Conservation (phyloP, 2,888 invertebrate species). For the Drosophila mulleri region DNA sequence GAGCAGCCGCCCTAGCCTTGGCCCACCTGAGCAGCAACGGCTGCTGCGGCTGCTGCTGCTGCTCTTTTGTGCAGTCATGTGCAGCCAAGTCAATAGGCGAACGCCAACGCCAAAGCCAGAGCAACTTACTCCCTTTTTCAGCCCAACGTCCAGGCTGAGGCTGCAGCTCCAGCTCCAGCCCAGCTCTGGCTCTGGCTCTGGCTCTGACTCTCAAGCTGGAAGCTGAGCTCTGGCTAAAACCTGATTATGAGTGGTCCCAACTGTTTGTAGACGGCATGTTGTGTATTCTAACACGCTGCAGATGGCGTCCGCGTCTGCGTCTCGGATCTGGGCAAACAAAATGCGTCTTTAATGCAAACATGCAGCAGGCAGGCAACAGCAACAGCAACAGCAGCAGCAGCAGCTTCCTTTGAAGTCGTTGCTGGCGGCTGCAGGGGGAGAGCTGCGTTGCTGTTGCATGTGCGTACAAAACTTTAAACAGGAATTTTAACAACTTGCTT, state of each 20-base stretch:
- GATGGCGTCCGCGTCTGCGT: conserved; percentile 54
- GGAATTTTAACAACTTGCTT: conserved; percentile 81
- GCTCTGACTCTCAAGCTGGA: conserved; percentile 13
- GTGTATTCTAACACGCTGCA: conserved; percentile 79
- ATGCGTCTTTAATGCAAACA: conserved; percentile 80
- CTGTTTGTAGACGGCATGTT: conserved; percentile 71
- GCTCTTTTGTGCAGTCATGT: conserved; percentile 75
- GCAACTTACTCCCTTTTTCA: conserved; percentile 66
- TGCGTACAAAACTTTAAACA: conserved; percentile 81
- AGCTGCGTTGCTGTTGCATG: conserved; percentile 63
- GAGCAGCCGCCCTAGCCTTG: conserved; percentile 63
- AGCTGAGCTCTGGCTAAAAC: conserved; percentile 64
- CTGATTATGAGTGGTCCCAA: conserved; percentile 78
- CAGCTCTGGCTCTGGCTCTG: conserved; percentile 13
- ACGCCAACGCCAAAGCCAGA: conserved; percentile 36
- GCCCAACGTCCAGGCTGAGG: conserved; percentile 23
- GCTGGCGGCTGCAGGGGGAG: conserved; percentile 6
- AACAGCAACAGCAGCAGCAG: conserved; percentile 33
- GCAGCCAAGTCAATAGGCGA: conserved; percentile 56
- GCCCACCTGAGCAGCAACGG: conserved; percentile 71
- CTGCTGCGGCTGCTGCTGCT: conserved; percentile 15
- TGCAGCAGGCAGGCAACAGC: conserved; percentile 69
- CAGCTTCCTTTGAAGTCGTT: conserved; percentile 77
- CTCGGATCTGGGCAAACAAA: conserved; percentile 73
- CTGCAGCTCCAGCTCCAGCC: conserved; percentile 19